These are phyloP conservation scores for Zingel zingel DNA, from an alignment of 2,113 vertebrate genomes.

Conservation along the genomic window DNA sequence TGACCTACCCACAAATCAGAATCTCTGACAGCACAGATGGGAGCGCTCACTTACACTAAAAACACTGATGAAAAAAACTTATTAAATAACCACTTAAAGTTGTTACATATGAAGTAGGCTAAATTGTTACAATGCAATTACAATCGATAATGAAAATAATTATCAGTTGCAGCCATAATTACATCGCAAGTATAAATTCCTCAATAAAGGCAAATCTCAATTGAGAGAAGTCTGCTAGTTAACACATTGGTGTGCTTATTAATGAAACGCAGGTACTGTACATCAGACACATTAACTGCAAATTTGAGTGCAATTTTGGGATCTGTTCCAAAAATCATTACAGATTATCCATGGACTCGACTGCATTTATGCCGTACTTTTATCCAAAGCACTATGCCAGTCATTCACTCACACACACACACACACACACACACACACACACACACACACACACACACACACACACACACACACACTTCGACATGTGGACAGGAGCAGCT, in stretches of 20 bases:
- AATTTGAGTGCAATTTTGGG: neutral
- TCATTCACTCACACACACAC: too few species aligned
- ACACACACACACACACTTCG: too few species aligned
- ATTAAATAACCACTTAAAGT: neutral
- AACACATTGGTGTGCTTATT: neutral
- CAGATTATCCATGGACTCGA: neutral
- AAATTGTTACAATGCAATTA: too few species aligned
- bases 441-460: too few species aligned
- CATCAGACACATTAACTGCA: neutral
- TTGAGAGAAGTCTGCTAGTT: neutral
- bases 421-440: too few species aligned
- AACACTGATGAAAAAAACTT: neutral
- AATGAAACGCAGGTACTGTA: neutral
- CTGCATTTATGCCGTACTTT: neutral
- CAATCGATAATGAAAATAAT: neutral
- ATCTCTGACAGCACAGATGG: slow-evolving; percentile 42
- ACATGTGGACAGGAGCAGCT: neutral
- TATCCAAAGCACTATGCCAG: neutral
- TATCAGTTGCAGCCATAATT: neutral
- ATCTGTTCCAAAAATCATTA: neutral
- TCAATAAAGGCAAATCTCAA: neutral
- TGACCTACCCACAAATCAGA: neutral
- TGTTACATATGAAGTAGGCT: neutral
- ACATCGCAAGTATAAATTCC: neutral
- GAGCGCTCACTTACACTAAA: slow-evolving; percentile 15